phyloP scores from a whole-genome alignment of 2,113 vertebrate species.

The Boulengeromyrus knoepffleri region DNA sequence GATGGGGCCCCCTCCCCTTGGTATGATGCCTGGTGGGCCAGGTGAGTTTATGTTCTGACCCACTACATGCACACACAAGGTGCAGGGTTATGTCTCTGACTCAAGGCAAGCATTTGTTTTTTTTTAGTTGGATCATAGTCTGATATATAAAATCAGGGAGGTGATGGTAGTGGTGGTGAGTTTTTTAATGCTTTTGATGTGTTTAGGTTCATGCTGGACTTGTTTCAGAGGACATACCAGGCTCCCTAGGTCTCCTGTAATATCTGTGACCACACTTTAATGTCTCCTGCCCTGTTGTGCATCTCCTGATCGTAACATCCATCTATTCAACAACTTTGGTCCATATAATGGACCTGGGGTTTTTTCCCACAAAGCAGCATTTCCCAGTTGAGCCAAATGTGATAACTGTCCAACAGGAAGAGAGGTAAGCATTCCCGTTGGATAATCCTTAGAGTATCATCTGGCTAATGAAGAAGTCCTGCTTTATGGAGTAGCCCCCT shows the following conservation, averaged over 20 bases:
- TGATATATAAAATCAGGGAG: background rate
- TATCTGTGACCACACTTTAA: background rate
- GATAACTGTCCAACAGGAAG: background rate
- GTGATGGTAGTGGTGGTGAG: background rate
- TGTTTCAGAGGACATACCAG: background rate
- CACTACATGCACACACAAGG: background rate
- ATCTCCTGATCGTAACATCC: background rate
- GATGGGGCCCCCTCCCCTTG: conserved; percentile 73
- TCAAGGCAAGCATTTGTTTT: background rate
- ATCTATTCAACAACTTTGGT: background rate
- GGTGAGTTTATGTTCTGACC: conserved; percentile 49
- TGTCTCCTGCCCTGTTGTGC: background rate
- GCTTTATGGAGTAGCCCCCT: background rate
- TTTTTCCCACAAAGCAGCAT: background rate
- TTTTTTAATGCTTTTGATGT: background rate
- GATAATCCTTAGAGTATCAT: background rate
- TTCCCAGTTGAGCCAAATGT: background rate
- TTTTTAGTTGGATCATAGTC: background rate
- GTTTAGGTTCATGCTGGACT: background rate
- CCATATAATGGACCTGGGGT: background rate
- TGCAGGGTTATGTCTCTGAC: no score
- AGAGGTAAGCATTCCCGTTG: background rate
- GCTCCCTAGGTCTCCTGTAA: background rate
- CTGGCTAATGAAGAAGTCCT: background rate
- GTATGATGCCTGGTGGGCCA: conserved; percentile 75